Percentiles rank a stretch among this genome's conserved stretches.
Evolutionary conservation across 92 coral and sea anemone species (phyloP).

Genomic region (Epizoanthus illoricatus): DNA sequence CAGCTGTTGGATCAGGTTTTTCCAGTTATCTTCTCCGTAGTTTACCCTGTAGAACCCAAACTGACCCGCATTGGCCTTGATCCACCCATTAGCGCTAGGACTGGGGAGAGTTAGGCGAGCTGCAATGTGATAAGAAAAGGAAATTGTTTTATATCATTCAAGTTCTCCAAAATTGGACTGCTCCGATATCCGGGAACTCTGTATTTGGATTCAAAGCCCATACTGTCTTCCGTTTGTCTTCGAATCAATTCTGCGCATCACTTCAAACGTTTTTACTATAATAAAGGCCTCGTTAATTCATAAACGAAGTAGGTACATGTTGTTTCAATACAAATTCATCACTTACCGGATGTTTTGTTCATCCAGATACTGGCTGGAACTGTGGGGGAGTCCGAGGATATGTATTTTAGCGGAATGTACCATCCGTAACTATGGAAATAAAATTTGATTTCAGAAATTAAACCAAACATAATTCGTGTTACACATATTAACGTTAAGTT

Average conservation of each 20-base stretch:
- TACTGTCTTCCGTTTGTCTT: no score
- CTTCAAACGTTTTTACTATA: no score
- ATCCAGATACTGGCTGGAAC: slow-evolving; percentile 71
- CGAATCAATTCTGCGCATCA: no score
- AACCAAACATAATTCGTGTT: no score
- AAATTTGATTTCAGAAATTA: no score
- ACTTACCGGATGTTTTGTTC: slow-evolving; percentile 76
- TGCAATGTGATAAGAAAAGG: slow-evolving; percentile 10
- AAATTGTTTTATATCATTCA: neutral
- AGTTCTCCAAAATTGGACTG: no score
- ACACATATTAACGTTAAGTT: no score
- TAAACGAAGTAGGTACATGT: neutral
- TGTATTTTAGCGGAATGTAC: slow-evolving; percentile 88
- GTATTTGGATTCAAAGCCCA: no score
- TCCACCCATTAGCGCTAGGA: slow-evolving; percentile 61
- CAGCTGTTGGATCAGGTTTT: slow-evolving; percentile 73
- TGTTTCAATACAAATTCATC: neutral
- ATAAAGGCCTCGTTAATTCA: no score
- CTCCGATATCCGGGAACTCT: no score
- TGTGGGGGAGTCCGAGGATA: slow-evolving; percentile 68
- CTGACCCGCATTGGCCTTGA: slow-evolving; percentile 92
- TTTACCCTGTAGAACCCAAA: slow-evolving; percentile 95
- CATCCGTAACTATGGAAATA: slow-evolving; percentile 59
- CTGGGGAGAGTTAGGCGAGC: slow-evolving; percentile 49
- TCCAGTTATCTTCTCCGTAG: slow-evolving; percentile 87